phyloP scores from a whole-genome alignment of 1,140 invertebrate genomes.

The Drosophila trapezifrons region DNA sequence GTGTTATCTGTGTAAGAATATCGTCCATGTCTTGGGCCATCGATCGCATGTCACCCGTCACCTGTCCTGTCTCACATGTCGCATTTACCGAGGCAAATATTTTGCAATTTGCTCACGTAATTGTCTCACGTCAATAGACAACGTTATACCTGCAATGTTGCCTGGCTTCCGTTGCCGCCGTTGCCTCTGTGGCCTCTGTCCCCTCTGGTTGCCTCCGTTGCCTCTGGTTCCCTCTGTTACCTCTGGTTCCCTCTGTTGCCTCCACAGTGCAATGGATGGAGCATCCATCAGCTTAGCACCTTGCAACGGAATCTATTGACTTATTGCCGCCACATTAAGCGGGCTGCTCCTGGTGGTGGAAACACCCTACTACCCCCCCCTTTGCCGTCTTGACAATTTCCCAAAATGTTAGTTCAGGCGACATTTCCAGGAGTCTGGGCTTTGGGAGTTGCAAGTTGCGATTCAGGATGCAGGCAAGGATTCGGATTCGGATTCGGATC shows the following conservation, averaged over 20 bases:
- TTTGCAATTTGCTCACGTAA: slow-evolving; percentile 61
- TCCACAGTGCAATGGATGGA: neutral
- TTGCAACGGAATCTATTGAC: slow-evolving; percentile 66
- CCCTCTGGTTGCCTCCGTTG: neutral
- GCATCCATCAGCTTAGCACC: slow-evolving; percentile 46
- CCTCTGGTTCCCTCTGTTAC: too few relatives aligned
- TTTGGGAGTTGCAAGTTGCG: slow-evolving; percentile 2
- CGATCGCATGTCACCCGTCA: slow-evolving; percentile 21
- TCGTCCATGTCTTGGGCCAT: slow-evolving; percentile 1
- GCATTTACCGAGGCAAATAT: slow-evolving; percentile 47
- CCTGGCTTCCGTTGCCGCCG: neutral
- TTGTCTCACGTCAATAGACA: slow-evolving; percentile 57
- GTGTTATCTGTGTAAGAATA: slow-evolving; percentile 7
- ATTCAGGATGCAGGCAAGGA: slow-evolving; percentile 13
- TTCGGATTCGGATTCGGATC: slow-evolving; percentile 10
- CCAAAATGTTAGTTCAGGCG: slow-evolving; percentile 70
- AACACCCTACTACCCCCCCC: too few relatives aligned
- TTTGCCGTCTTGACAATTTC: neutral
- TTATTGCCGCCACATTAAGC: slow-evolving; percentile 76
- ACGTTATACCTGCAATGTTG: slow-evolving; percentile 32
- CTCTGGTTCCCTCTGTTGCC: neutral
- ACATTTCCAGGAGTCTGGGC: neutral
- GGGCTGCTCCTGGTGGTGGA: slow-evolving; percentile 2
- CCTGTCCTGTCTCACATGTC: slow-evolving; percentile 25
- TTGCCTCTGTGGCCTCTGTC: neutral